These are phyloP conservation scores for Tanypteryx hageni DNA, from an alignment of 2,888 invertebrate genomes.

Conservation along the genomic window DNA sequence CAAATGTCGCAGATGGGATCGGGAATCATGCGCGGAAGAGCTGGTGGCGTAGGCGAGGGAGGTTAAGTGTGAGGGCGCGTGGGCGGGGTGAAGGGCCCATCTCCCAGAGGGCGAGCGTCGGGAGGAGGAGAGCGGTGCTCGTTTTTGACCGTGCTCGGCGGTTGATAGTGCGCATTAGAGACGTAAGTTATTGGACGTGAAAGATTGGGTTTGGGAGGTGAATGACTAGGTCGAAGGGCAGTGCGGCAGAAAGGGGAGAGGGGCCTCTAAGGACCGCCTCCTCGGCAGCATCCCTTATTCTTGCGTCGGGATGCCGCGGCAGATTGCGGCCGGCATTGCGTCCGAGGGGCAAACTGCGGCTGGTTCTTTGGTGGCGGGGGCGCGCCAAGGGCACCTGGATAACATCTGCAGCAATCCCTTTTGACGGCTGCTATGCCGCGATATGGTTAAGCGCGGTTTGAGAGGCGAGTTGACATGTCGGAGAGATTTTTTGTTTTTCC, in stretches of 20 bases:
- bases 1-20: too few species aligned
- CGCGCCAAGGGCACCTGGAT: neutral
- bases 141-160: neutral
- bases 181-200: conserved; percentile 22
- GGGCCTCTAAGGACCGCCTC: too few species aligned
- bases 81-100: too few species aligned
- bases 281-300: too few species aligned
- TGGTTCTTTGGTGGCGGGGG: neutral
- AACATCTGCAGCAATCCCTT: neutral
- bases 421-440: neutral
- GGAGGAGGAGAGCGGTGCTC: neutral
- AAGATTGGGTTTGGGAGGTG: neutral
- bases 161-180: conserved; percentile 26
- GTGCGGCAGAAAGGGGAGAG: too few species aligned
- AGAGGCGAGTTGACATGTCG: neutral
- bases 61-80: too few species aligned
- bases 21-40: too few species aligned
- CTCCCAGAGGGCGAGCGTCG: too few species aligned
- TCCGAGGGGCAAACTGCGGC: too few species aligned
- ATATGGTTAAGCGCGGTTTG: neutral
- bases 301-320: too few species aligned
- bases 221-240: neutral
- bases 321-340: neutral
- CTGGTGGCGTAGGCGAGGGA: too few species aligned
- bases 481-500: neutral